Evolutionary conservation across 2,888 invertebrate species (phyloP).

Genomic region (Drosophila phalerata): DNA sequence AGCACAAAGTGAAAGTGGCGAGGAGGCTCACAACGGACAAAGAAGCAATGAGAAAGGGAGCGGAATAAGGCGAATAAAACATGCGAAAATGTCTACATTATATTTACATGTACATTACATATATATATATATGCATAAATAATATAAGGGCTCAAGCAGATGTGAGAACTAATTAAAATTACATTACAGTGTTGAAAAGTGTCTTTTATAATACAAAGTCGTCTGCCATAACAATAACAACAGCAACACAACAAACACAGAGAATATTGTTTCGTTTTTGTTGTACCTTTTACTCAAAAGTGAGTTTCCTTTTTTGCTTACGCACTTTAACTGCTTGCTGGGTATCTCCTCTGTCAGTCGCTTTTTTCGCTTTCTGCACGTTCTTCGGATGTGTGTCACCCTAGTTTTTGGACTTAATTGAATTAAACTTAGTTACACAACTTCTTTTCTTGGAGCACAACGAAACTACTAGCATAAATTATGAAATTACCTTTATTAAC

Average conservation of each 20-base stretch:
- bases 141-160: slow-evolving; percentile 1
- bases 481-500: no score
- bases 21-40: background rate
- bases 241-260: slow-evolving; percentile 7
- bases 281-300: background rate
- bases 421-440: no score
- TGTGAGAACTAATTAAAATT: slow-evolving; percentile 70
- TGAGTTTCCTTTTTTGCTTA: background rate
- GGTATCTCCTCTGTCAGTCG: background rate
- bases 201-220: slow-evolving; percentile 10
- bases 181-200: slow-evolving; percentile 49
- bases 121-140: background rate
- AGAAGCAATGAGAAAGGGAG: background rate
- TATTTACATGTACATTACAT: background rate
- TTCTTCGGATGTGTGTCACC: no score
- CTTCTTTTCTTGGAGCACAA: no score
- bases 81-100: slow-evolving; percentile 26
- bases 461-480: no score
- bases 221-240: slow-evolving; percentile 23
- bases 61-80: background rate
- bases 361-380: no score
- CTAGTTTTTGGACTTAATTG: no score
- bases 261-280: background rate
- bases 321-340: background rate
- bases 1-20: slow-evolving; percentile 36